Evolutionary conservation across 2,888 invertebrate genomes (phyloP), one percentile per base, ranked within the genome.

Genomic region (Diplolepis rosae): DNA sequence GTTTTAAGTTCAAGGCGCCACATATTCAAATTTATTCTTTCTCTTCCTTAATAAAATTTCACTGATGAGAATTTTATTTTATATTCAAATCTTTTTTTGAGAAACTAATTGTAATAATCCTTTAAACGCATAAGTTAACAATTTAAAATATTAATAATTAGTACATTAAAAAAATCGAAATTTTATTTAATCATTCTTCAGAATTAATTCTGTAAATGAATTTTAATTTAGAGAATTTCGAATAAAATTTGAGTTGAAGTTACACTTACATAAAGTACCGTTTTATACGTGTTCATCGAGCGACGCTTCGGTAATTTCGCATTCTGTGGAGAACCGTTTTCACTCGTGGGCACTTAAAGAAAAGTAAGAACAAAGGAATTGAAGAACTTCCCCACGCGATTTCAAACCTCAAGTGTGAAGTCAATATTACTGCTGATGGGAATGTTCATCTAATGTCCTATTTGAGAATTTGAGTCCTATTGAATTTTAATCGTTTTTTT

Each of bases 221-320:
- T 39, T 39, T 39, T 2, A 39, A 39, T 3, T 39, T 5, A 39
- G 9, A 35, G 35, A 11, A 35, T 35, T 35, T 0, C 11, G 54
- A 54, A 32, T 54, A 54, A 30, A 30, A 54, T 54, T 32, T 30
- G 4, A 32, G 30, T 30, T 30, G 11, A 1, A 32, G 30, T 30
- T 30, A 4, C 18, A 22, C 35, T 11, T 7, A 7, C 35, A 24
- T 39, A n/a, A 61, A 39, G n/a, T 61, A 39, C 35, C 39, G 35
- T 39, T 61, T 61, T 24, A 39, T 35, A 61, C 39, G 61, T 61
- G 35, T 45, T 45, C 61, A 61, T 39, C 24, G 22, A n/a, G 70
- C 68, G 71, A 74, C 68, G 70, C 67, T 71, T 68, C 39, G 73
- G 35, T 73, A 69, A 71, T 75, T 73, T 73, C 65, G 68, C 70